Conservation (phyloP, 2,888 invertebrate species). For the Stictocephala bisonia region DNA sequence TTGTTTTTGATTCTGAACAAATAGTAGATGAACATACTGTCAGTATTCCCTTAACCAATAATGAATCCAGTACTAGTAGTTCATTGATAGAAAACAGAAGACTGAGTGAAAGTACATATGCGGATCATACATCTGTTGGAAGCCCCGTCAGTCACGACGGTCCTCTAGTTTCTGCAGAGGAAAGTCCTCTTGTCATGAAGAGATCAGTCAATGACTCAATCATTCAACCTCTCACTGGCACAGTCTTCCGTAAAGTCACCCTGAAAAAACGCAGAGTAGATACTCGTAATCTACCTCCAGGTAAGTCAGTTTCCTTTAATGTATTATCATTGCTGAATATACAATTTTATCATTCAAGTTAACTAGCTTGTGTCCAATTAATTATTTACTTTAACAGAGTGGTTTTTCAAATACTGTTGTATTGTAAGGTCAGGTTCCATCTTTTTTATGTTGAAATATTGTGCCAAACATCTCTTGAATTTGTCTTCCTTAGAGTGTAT, state of each 20-base stretch:
- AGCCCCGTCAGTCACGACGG: conserved; percentile 30
- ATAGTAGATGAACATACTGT: background rate
- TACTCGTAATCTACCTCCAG: conserved; percentile 52
- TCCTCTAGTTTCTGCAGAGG: conserved; percentile 11
- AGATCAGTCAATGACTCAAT: conserved; percentile 28
- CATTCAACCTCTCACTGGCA: conserved; percentile 71
- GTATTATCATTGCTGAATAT: too few species aligned
- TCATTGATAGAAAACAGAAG: conserved; percentile 29
- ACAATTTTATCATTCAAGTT: background rate
- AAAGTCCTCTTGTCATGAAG: conserved; percentile 53
- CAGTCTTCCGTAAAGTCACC: conserved; percentile 73
- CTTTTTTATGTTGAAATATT: too few species aligned
- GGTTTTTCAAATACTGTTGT: too few species aligned
- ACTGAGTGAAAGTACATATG: conserved; percentile 32
- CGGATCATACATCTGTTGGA: conserved; percentile 32
- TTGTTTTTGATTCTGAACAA: background rate
- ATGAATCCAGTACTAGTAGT: conserved; percentile 40
- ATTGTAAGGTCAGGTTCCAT: too few species aligned
- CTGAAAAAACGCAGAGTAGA: conserved; percentile 67
- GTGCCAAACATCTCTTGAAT: too few species aligned
- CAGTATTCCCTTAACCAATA: conserved; percentile 19
- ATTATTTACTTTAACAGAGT: background rate
- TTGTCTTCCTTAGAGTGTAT: too few species aligned
- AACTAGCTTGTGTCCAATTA: background rate
- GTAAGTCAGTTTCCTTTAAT: conserved; percentile 44